Percentiles rank a stretch among this genome's conserved stretches.
Conservation (phyloP, 2,797 vertebrate species). For the Poecile montanus region DNA sequence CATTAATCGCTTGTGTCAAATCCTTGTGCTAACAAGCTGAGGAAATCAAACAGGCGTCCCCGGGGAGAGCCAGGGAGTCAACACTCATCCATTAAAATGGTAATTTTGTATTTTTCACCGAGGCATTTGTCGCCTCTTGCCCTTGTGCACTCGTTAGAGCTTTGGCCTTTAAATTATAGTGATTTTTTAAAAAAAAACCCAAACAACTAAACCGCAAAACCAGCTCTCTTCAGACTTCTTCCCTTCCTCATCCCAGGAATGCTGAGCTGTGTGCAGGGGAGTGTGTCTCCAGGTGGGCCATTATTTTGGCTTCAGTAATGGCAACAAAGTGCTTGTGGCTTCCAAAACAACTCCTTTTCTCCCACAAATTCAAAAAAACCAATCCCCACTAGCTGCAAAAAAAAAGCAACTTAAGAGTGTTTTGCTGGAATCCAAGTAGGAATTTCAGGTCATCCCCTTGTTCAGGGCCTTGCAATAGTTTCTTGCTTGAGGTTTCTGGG, state of each 20-base stretch:
- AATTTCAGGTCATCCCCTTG: not conserved
- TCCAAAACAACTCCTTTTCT: not conserved
- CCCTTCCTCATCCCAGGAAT: not conserved
- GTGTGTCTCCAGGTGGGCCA: rapidly evolving
- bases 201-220: not conserved
- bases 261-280: not conserved
- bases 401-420: not conserved
- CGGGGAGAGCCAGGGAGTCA: not conserved
- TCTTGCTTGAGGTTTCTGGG: not conserved
- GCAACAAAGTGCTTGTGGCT: not conserved
- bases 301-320: not conserved
- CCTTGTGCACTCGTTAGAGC: conserved; percentile 19
- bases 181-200: not conserved
- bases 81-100: conserved; percentile 44
- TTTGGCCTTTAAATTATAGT: conserved; percentile 48
- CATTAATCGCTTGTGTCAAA: conserved; percentile 51
- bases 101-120: conserved; percentile 50
- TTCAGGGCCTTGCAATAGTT: not conserved
- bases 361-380: not conserved
- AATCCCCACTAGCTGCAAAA: not conserved
- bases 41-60: conserved; percentile 42
- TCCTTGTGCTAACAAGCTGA: conserved; percentile 51
- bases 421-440: not conserved
- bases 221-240: not conserved
- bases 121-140: conserved; percentile 26